Base-by-base conservation (phyloP, 2,797 vertebrate genomes). In the Characodon lateralis region DNA sequence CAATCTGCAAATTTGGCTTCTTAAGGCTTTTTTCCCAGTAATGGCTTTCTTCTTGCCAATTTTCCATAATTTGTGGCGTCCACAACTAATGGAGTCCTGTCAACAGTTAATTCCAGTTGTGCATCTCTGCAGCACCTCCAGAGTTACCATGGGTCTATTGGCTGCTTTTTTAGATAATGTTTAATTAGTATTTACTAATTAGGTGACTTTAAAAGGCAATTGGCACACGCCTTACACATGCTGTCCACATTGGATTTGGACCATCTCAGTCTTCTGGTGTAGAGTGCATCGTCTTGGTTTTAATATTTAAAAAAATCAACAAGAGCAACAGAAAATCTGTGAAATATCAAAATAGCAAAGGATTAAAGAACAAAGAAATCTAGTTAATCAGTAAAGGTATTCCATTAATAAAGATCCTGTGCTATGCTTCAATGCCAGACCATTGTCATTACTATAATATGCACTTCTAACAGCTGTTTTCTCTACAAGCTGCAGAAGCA, bases 351-450 rank as follows among this genome's bases (percentile, higher is more conserved):
- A 55, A 81, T 82, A 81, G 73, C 82, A 83, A 73, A 55, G 81
- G 51, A 82, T 66, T 39, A 0, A 22, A 58, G 66, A 18, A 66
- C 22, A 3, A 18, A 12, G 5, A 13, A 76, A 78, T 73, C 20
- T 76, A 74, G 92, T 88, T 93, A 94, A 92, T 94, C 94, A 94
- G 88, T 88, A 80, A 78, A 83, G 88, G 76, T 31, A 75, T 88
- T 78, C 69, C 71, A 77, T 83, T 48, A 71, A 85, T 87, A 83
- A 87, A 90, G 43, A 92, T 93, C 82, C 76, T 90, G 55, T 68
- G 48, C 76, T 26, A 73, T 66, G 53, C 58, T 58, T 41, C 65
- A 82, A 58, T 87, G 91, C 93, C 94, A 94, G 89, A 91, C 85
- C 78, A 74, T 89, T 93, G 86, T 93, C 93, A 93, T 90, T 92